Conservation (phyloP, 92 coral and sea anemone species). For the Zoanthus gigantus region DNA sequence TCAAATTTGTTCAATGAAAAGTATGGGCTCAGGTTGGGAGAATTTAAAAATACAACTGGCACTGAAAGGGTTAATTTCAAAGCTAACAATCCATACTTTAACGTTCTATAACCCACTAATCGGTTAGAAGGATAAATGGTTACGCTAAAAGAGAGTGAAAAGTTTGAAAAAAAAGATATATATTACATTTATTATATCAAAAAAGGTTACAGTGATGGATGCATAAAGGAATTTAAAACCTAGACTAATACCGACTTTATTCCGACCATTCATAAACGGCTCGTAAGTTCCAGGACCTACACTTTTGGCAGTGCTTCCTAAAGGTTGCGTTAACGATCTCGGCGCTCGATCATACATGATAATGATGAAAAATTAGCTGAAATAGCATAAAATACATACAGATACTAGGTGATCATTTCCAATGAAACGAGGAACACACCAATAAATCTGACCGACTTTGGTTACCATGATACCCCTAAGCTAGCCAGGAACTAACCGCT, state of each 20-base stretch:
- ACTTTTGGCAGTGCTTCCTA: constrained; percentile 70
- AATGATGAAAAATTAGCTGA: constrained; percentile 11
- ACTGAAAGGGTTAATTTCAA: no score
- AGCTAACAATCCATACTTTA: no score
- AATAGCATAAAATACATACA: background rate
- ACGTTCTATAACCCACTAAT: no score
- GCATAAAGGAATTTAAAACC: no score
- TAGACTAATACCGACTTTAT: constrained; percentile 69
- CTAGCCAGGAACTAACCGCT: constrained; percentile 46
- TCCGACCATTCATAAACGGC: constrained; percentile 64
- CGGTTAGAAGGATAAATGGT: no score
- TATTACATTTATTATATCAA: no score
- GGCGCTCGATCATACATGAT: constrained; percentile 98
- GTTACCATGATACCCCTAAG: constrained; percentile 54
- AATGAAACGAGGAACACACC: background rate
- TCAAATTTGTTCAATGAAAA: no score
- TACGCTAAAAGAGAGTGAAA: no score
- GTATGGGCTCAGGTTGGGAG: no score
- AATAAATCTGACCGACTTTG: constrained; percentile 4
- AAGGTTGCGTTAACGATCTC: constrained; percentile 80
- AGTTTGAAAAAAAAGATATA: no score
- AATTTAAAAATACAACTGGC: no score
- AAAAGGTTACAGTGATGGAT: no score
- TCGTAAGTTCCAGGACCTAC: constrained; percentile 99
- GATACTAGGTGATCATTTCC: background rate